A percentile compares a stretch with the other conserved stretches of the same genome.
phyloP scores from a whole-genome alignment of 2,113 vertebrate genomes.

The Chelonoidis abingdonii region DNA sequence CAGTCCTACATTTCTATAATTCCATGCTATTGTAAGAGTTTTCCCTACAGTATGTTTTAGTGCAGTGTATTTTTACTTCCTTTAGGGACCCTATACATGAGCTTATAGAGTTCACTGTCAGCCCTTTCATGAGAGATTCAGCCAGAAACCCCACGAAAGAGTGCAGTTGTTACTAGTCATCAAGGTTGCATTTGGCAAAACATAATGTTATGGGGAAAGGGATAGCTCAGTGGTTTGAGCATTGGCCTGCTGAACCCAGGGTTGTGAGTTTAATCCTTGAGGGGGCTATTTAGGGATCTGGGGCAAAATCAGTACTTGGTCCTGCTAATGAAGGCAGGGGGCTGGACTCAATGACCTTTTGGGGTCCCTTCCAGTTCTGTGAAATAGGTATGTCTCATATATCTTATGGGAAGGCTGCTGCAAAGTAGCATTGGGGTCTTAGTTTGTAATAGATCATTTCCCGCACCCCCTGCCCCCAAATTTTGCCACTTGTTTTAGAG shows the following conservation, averaged over 20 bases:
- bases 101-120: background rate
- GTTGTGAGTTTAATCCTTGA: too few relatives aligned
- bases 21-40: background rate
- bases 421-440: background rate
- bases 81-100: fast-evolving
- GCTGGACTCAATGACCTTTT: too few relatives aligned
- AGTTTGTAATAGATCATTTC: background rate
- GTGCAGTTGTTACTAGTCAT: background rate
- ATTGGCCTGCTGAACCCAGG: too few relatives aligned
- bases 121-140: background rate
- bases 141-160: background rate
- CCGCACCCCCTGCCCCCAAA: background rate
- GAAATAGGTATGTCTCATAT: too few relatives aligned
- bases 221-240: too few relatives aligned
- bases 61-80: background rate
- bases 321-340: too few relatives aligned
- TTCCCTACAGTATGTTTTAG: background rate
- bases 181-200: background rate
- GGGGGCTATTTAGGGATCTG: too few relatives aligned
- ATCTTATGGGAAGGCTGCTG: background rate
- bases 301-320: too few relatives aligned
- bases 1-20: background rate
- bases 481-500: slow-evolving; percentile 9
- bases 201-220: background rate
- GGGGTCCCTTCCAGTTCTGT: too few relatives aligned